phyloP scores from a whole-genome alignment of 2,797 vertebrate species.

The Triplophysa bombifrons region DNA sequence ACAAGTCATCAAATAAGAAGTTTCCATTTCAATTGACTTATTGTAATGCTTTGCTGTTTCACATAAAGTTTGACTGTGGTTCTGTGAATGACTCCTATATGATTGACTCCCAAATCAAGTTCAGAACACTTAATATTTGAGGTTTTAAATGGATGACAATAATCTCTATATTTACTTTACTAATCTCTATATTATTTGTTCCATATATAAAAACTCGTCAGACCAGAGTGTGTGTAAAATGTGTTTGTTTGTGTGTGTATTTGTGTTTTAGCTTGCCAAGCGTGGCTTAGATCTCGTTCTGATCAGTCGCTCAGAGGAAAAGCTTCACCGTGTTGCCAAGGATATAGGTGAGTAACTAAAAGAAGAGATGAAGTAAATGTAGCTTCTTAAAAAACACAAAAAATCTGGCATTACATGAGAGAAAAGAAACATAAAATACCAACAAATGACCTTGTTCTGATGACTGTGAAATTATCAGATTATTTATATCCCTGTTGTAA shows the following conservation, averaged over 20 bases:
- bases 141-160: neutral
- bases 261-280: slow-evolving; percentile 73
- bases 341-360: slow-evolving; percentile 74
- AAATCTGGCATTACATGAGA: neutral
- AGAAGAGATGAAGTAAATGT: neutral
- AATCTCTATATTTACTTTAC: neutral
- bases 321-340: slow-evolving; percentile 69
- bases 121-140: neutral
- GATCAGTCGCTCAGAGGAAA: slow-evolving; percentile 75
- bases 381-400: neutral
- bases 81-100: neutral
- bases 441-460: neutral
- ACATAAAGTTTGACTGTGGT: neutral
- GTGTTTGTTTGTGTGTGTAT: slow-evolving; percentile 21
- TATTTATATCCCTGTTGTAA: neutral
- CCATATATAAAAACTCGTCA: neutral
- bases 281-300: slow-evolving; percentile 80
- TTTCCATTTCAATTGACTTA: neutral
- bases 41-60: neutral
- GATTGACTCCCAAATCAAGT: neutral
- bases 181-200: neutral
- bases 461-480: neutral
- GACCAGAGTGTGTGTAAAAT: neutral
- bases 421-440: too few species aligned
- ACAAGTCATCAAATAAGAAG: neutral